Conservation (phyloP, 2,797 vertebrate genomes). For the Chaunax sp. region DNA sequence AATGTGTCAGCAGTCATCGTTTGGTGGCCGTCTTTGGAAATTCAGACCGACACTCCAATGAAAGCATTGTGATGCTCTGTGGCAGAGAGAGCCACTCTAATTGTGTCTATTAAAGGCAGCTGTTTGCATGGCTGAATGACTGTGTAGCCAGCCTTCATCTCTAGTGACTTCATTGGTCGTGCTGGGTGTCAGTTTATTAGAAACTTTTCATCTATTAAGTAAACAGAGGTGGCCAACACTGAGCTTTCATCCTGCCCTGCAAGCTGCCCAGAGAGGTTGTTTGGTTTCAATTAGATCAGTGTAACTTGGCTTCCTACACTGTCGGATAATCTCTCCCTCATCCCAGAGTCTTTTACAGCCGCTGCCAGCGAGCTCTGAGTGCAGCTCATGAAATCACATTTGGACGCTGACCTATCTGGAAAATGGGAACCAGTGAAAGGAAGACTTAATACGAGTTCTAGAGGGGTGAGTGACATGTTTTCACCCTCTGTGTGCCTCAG, state of each 20-base stretch:
- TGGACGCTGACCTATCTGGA: slow-evolving; percentile 78
- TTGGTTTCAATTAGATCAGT: slow-evolving; percentile 89
- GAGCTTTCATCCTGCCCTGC: slow-evolving; percentile 75
- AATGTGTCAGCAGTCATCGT: slow-evolving; percentile 84
- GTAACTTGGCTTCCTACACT: slow-evolving; percentile 62
- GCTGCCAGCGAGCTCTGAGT: slow-evolving; percentile 71
- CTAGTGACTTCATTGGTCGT: slow-evolving; percentile 83
- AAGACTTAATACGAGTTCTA: slow-evolving; percentile 62
- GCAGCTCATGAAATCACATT: slow-evolving; percentile 75
- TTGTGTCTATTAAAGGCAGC: slow-evolving; percentile 86
- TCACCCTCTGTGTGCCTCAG: slow-evolving; percentile 45
- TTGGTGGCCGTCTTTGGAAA: slow-evolving; percentile 82
- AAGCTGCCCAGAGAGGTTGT: slow-evolving; percentile 84
- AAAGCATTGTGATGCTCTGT: slow-evolving; percentile 78
- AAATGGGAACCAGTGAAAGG: slow-evolving; percentile 58
- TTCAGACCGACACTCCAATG: slow-evolving; percentile 75
- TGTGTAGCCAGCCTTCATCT: slow-evolving; percentile 81
- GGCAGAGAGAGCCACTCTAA: slow-evolving; percentile 72
- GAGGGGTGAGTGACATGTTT: slow-evolving; percentile 49
- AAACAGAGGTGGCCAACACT: slow-evolving; percentile 81
- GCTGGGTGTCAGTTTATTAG: slow-evolving; percentile 83
- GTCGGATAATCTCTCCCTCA: slow-evolving; percentile 67
- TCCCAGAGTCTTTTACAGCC: slow-evolving; percentile 60
- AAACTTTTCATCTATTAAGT: slow-evolving; percentile 81
- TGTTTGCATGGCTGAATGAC: slow-evolving; percentile 82